Percentiles rank a stretch among this genome's conserved stretches.
These are phyloP conservation scores for Globia sparganii DNA, from an alignment of 2,888 invertebrate genomes.

Conservation along the genomic window DNA sequence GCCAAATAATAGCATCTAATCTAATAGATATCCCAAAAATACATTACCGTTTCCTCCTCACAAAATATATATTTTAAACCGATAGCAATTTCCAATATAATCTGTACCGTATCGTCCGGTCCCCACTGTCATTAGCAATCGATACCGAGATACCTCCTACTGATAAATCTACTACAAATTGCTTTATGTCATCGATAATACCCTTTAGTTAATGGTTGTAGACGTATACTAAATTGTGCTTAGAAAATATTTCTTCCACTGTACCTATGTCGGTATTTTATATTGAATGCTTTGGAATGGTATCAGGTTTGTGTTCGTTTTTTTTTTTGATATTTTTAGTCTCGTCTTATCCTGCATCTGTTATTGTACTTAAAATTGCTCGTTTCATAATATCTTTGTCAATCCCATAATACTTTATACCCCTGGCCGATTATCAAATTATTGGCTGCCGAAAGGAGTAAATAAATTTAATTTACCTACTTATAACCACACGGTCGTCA, in stretches of 20 bases:
- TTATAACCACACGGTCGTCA: neutral
- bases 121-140: slow-evolving; percentile 72
- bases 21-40: slow-evolving; percentile 16
- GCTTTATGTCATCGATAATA: slow-evolving; percentile 73
- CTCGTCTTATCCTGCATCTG: neutral
- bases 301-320: slow-evolving; percentile 19
- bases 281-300: slow-evolving; percentile 9
- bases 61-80: slow-evolving; percentile 61
- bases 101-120: slow-evolving; percentile 66
- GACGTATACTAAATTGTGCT: slow-evolving; percentile 55
- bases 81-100: slow-evolving; percentile 66
- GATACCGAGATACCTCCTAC: slow-evolving; percentile 67
- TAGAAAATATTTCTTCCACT: slow-evolving; percentile 46
- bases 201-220: slow-evolving; percentile 65
- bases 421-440: neutral
- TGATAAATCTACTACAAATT: slow-evolving; percentile 74
- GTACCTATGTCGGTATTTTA: slow-evolving; percentile 12
- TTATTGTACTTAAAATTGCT: slow-evolving; percentile 14
- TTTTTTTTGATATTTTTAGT: slow-evolving; percentile 19
- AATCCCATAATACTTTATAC: neutral
- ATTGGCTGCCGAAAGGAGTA: neutral
- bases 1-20: neutral
- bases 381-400: slow-evolving; percentile 5
- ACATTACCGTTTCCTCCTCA: slow-evolving; percentile 30
- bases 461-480: neutral